Base-by-base conservation (phyloP, 2,888 invertebrate genomes). In the Tribolium freemani region DNA sequence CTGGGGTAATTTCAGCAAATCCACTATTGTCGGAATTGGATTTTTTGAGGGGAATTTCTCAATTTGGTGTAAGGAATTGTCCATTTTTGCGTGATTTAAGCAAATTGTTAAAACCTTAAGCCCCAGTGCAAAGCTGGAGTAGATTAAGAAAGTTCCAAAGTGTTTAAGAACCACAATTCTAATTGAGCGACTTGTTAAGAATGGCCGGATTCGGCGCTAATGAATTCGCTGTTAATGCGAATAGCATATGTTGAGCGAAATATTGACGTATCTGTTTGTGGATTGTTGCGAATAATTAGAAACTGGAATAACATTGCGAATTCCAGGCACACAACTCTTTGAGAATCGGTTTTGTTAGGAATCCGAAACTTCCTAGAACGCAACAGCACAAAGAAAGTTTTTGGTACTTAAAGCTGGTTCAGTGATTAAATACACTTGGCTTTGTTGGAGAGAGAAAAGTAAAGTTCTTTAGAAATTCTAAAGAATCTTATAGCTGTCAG, bases 371-470 rank as follows among this genome's bases (percentile, higher is more conserved):
- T 75, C 72, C 67, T 68, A 26, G 60, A 56, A 72, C 71, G 70
- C 74, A 72, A 72, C 74, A 69, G 48, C 63, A 75, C 74, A 75
- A 72, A 74, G 75, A 77, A 77, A 77, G 57, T 77, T 77, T 73
- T 72, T 58, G 75, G 72, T 77, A 75, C 76, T 76, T 75, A 75
- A 75, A 73, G 74, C 76, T 71, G 77, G 76, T 75, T 77, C 74
- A 72, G 72, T 76, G 77, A 77, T 76, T 77, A 77, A 77, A 77
- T 75, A 76, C 76, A 76, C 75, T 77, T 61, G 73, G 70, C 73
- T 73, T 73, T 73, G 73, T 73, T 69, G 26, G 54, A 61, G 56
- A 26, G 26, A 38, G 63, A 71, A 71, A 69, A 69, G 72, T 72
- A 69, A 72, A 72, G 69, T 73, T 73, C 66, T 57, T 68, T 54